Base-by-base conservation (phyloP, 2,797 vertebrate genomes). In the Psittacula derbiana region DNA sequence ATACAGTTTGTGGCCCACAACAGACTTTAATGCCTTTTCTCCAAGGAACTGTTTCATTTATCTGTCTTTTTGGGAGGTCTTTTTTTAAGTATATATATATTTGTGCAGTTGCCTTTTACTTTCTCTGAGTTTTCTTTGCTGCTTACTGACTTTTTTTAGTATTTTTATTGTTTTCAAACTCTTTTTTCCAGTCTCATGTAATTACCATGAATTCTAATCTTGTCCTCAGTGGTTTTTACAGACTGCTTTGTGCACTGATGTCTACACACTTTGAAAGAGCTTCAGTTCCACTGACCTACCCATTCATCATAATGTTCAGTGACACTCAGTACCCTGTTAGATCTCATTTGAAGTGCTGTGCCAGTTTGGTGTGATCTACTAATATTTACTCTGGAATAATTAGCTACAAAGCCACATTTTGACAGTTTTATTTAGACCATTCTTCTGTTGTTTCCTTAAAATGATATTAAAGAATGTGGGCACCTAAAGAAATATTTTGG, bases 381-480 rank as follows among this genome's bases (percentile, higher is more conserved):
- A 16, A 38, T 53, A 61, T n/a, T 86, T 78, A 64, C n/a, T 46
- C 16, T 50, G 69, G 27, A 64, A 74, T 61, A 65, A 65, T 47
- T 91, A 75, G 13, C 53, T 91, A 17, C 38, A 75, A 72, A 90
- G 2, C 5, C 6, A 72, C 5, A 7, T 72, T 82, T 62, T 69
- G 30, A 44, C 40, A 50, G 31, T 75, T 92, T 69, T 49, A 43
- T 43, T 53, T n/a, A 40, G 52, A 58, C 6, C 1, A 25, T 20
- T 62, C 74, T 81, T 66, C 40, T 62, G 11, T 27, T 8, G 3
- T 41, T 69, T 83, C 73, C 15, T 57, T 90, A 13, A 71, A 88
- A 80, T 0, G 0, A 14, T 25, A 3, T 60, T 82, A 47, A 80
- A 76, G n/a, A 80, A 58, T 1, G 1, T 60, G 21, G 21, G 5